A percentile compares a stretch with the other conserved stretches of the same genome.
phyloP scores from a whole-genome alignment of 2,888 invertebrate species.

The Nephrotoma guestfalica region DNA sequence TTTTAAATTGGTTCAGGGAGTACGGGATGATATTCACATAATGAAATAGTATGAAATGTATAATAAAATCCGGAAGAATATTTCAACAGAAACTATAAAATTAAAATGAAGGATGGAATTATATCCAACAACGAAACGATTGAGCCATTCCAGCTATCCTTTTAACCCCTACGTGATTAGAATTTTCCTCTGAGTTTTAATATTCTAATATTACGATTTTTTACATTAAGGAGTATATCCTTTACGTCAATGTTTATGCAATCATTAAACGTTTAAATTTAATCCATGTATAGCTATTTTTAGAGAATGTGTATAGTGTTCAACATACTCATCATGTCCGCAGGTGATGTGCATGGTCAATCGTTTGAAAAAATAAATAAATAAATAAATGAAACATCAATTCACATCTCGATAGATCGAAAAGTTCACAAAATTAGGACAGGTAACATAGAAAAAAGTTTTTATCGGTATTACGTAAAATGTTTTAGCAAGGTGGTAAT shows the following conservation, averaged over 20 bases:
- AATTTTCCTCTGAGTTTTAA: not conserved
- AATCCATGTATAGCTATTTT: not conserved
- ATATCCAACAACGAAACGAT: not conserved
- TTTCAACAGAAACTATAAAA: not conserved
- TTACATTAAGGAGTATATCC: not conserved
- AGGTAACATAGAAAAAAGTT: not conserved
- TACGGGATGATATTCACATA: not conserved
- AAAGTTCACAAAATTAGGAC: not conserved
- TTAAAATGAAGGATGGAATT: not conserved
- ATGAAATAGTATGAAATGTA: not conserved
- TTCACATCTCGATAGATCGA: not conserved
- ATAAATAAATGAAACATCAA: not conserved
- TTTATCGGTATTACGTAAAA: not conserved
- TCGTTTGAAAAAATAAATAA: not conserved
- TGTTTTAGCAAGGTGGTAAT: conserved; percentile 4
- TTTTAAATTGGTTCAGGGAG: not conserved
- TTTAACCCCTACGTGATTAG: not conserved
- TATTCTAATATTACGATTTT: not conserved
- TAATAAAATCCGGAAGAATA: not conserved
- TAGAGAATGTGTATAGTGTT: not conserved
- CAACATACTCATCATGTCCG: not conserved
- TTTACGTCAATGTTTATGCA: not conserved
- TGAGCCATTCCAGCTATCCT: not conserved
- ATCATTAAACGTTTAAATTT: not conserved
- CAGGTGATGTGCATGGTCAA: not conserved